Percentiles rank a stretch among this genome's conserved stretches.
These are phyloP conservation scores for Crypturellus undulatus DNA, from an alignment of 2,113 vertebrate species.

Conservation along the genomic window DNA sequence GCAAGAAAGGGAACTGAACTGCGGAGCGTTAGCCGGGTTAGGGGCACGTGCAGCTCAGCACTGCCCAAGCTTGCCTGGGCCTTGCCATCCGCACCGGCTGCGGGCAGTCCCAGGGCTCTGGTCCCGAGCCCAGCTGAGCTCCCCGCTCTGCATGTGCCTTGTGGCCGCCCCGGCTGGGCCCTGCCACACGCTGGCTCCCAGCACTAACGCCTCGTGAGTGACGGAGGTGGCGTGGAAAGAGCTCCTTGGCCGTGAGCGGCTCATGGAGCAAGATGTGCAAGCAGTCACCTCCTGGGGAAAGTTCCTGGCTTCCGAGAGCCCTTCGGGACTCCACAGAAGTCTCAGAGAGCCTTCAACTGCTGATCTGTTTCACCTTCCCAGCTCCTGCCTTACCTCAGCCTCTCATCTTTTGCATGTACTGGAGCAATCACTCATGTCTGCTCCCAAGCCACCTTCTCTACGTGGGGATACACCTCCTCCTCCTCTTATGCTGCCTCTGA, in stretches of 20 bases:
- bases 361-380: background rate
- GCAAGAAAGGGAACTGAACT: background rate
- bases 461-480: background rate
- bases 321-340: background rate
- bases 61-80: fast-evolving
- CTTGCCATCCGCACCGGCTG: background rate
- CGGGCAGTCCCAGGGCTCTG: too few relatives aligned
- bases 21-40: fast-evolving
- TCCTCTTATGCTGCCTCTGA: background rate
- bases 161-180: background rate
- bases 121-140: background rate
- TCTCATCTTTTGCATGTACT: background rate
- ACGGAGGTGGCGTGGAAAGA: background rate
- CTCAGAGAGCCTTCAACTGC: background rate
- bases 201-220: background rate
- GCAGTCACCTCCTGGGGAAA: background rate
- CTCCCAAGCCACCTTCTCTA: constrained; percentile 14
- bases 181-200: background rate
- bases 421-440: background rate
- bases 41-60: fast-evolving
- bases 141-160: background rate
- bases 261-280: background rate
- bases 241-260: background rate
- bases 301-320: background rate
- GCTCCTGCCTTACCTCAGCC: background rate